A percentile compares a stretch with the other conserved stretches of the same genome.
phyloP scores from a whole-genome alignment of 2,113 vertebrate species.

The Perognathus longimembris region DNA sequence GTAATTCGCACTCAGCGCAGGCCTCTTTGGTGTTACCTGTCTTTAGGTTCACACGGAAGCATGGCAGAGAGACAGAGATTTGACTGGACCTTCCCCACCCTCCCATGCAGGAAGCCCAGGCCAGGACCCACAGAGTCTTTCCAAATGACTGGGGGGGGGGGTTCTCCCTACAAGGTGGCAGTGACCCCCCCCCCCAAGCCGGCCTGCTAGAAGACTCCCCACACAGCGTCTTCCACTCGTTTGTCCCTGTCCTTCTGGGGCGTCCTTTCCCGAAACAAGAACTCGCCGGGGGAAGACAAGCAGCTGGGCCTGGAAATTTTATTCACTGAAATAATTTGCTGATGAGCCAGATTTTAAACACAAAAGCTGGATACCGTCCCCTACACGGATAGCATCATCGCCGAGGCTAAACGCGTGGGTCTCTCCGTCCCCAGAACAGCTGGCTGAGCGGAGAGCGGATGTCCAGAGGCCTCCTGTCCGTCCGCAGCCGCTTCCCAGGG shows the following conservation, averaged over 20 bases:
- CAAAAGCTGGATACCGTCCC: neutral
- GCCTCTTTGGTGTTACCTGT: neutral
- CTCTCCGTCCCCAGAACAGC: neutral
- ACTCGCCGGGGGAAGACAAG: neutral
- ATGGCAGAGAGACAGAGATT: accelerated
- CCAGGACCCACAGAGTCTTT: neutral
- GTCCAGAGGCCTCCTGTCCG: neutral
- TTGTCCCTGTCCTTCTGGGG: neutral
- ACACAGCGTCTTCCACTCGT: neutral
- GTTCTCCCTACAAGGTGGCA: accelerated
- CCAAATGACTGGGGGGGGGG: neutral
- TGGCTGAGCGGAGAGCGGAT: neutral
- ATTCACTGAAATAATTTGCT: slow-evolving; percentile 63
- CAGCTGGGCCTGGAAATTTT: slow-evolving; percentile 36
- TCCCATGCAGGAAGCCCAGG: neutral
- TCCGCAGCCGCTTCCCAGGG: neutral
- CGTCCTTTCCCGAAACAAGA: neutral
- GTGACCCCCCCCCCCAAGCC: accelerated
- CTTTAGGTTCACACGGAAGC: neutral
- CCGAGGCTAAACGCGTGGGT: neutral
- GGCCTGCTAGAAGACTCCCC: neutral
- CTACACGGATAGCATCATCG: neutral
- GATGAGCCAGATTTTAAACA: slow-evolving; percentile 10
- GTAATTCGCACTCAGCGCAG: accelerated
- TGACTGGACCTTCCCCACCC: accelerated